phyloP scores from a whole-genome alignment of 2,113 vertebrate species.

The Hemiscyllium ocellatum region DNA sequence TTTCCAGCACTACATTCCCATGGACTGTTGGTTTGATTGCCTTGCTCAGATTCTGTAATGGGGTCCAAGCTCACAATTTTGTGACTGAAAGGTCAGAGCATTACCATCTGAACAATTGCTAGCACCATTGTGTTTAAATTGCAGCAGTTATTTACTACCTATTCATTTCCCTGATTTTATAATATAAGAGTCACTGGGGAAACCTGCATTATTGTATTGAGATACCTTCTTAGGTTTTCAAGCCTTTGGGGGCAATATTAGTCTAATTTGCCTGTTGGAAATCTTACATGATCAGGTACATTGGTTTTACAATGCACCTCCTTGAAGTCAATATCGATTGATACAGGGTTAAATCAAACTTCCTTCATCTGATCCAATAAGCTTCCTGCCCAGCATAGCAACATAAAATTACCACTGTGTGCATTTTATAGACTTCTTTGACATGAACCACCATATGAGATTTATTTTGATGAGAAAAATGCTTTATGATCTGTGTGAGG shows the following conservation, averaged over 20 bases:
- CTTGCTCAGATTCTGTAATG: neutral
- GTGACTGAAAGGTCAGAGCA: neutral
- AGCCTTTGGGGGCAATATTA: neutral
- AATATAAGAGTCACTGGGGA: neutral
- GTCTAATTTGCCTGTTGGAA: neutral
- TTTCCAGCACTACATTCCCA: no score
- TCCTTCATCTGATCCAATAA: neutral
- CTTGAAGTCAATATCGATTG: neutral
- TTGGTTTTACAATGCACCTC: neutral
- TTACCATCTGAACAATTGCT: neutral
- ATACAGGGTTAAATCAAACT: neutral
- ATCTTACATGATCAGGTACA: neutral
- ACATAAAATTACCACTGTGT: neutral
- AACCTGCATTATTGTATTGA: neutral
- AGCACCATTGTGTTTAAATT: neutral
- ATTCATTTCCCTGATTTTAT: neutral
- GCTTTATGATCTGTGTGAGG: neutral
- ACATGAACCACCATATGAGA: neutral
- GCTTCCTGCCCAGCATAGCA: neutral
- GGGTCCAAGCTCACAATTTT: neutral
- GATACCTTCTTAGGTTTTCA: neutral
- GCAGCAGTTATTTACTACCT: neutral
- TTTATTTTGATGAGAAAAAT: conserved; percentile 2
- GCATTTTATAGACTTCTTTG: neutral
- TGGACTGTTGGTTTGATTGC: neutral